Conservation (phyloP, 92 coral and sea anemone genomes). For the Umimayanthus chanpuru region DNA sequence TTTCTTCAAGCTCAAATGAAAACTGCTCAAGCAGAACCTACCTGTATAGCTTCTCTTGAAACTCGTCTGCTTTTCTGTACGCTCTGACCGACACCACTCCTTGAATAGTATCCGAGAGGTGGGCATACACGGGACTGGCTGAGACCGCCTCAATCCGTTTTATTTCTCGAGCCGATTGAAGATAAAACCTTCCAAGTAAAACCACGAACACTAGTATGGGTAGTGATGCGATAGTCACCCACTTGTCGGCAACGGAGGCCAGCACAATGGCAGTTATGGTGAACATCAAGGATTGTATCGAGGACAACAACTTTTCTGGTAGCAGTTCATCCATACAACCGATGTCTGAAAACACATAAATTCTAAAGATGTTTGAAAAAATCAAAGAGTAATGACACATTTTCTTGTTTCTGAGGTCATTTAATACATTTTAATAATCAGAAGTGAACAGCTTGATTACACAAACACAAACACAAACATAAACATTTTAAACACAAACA, state of each 20-base stretch:
- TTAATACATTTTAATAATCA: too few species aligned
- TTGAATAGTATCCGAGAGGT: conserved; percentile 43
- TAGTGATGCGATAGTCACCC: conserved; percentile 29
- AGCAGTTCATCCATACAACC: conserved; percentile 39
- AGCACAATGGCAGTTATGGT: conserved; percentile 27
- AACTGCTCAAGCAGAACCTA: background rate
- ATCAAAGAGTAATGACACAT: background rate
- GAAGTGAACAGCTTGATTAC: too few species aligned
- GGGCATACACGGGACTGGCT: conserved; percentile 45
- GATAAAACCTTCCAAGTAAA: conserved; percentile 5
- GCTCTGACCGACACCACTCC: conserved; percentile 43
- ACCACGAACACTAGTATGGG: background rate
- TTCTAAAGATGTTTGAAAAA: background rate
- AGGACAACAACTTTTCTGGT: conserved; percentile 37
- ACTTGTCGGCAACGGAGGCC: conserved; percentile 27
- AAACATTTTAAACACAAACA: too few species aligned
- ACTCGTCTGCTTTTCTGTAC: conserved; percentile 28
- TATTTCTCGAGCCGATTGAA: conserved; percentile 43
- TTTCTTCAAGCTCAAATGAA: too few species aligned
- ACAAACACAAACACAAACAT: too few species aligned
- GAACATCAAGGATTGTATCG: conserved; percentile 37
- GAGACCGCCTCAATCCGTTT: conserved; percentile 55
- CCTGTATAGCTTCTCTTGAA: conserved; percentile 40
- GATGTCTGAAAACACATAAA: conserved; percentile 14
- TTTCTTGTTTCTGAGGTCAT: too few species aligned